Percentiles rank a stretch among this genome's conserved stretches.
These are phyloP conservation scores for Chrysomela aeneicollis DNA, from an alignment of 2,888 invertebrate species.

Conservation along the genomic window DNA sequence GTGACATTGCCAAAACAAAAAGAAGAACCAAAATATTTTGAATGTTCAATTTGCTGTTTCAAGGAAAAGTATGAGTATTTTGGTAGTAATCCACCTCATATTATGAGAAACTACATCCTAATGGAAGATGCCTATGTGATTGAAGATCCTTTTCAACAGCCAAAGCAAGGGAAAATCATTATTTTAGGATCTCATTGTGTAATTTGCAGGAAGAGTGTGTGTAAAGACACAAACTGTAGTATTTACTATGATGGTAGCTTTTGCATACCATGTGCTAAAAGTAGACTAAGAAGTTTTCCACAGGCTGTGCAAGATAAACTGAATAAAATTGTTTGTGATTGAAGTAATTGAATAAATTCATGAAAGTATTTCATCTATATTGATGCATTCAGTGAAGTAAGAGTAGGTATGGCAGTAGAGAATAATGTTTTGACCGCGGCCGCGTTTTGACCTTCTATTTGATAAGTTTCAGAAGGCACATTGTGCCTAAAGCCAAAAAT, in stretches of 20 bases:
- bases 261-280: constrained; percentile 75
- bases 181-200: constrained; percentile 80
- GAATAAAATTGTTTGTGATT: constrained; percentile 53
- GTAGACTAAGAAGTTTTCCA: constrained; percentile 63
- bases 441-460: no score
- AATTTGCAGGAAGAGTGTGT: constrained; percentile 73
- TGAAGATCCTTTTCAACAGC: constrained; percentile 85
- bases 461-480: no score
- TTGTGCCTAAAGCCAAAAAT: no score
- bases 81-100: constrained; percentile 78
- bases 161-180: constrained; percentile 77
- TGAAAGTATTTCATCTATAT: no score
- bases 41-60: constrained; percentile 72
- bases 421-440: no score
- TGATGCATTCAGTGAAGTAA: no score
- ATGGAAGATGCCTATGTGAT: constrained; percentile 80
- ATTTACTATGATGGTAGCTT: constrained; percentile 78
- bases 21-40: constrained; percentile 61
- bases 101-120: constrained; percentile 71
- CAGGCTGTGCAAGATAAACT: constrained; percentile 65
- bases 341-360: background rate
- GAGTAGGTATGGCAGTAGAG: no score
- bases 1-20: constrained; percentile 17
- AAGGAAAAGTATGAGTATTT: constrained; percentile 78
- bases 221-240: constrained; percentile 79